A percentile compares a stretch with the other conserved stretches of the same genome.
These are phyloP conservation scores for Parnassius apollo DNA, from an alignment of 2,888 invertebrate genomes.

Conservation along the genomic window DNA sequence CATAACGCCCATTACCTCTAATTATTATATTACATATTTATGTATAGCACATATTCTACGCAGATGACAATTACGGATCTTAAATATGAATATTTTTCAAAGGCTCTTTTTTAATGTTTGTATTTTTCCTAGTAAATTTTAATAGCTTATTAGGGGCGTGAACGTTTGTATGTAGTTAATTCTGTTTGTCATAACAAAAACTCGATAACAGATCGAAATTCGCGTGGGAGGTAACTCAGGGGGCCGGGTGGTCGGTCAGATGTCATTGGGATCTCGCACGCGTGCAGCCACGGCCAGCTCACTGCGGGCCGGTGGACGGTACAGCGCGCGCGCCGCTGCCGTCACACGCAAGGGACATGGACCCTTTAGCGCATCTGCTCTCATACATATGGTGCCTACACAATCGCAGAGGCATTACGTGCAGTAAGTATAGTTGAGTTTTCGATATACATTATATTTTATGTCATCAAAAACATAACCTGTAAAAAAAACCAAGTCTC, in stretches of 20 bases:
- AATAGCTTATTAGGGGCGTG: no score
- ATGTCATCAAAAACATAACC: no score
- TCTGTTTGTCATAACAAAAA: not conserved
- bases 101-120: no score
- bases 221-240: constrained; percentile 60
- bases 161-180: no score
- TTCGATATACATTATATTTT: not conserved
- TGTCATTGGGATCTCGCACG: constrained; percentile 93
- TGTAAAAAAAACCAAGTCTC: no score
- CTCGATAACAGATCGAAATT: constrained; percentile 60
- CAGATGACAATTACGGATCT: no score
- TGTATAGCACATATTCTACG: no score
- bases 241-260: constrained; percentile 84
- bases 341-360: constrained; percentile 93
- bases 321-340: constrained; percentile 94
- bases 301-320: constrained; percentile 90
- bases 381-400: constrained; percentile 85
- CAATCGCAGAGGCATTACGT: constrained; percentile 73
- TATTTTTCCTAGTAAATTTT: no score
- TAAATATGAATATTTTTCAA: no score
- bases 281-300: constrained; percentile 95
- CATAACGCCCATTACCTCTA: no score
- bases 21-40: no score
- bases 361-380: constrained; percentile 90
- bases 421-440: constrained; percentile 54